These are phyloP conservation scores for Maniola jurtina DNA, from an alignment of 1,140 invertebrate species.

Conservation along the genomic window DNA sequence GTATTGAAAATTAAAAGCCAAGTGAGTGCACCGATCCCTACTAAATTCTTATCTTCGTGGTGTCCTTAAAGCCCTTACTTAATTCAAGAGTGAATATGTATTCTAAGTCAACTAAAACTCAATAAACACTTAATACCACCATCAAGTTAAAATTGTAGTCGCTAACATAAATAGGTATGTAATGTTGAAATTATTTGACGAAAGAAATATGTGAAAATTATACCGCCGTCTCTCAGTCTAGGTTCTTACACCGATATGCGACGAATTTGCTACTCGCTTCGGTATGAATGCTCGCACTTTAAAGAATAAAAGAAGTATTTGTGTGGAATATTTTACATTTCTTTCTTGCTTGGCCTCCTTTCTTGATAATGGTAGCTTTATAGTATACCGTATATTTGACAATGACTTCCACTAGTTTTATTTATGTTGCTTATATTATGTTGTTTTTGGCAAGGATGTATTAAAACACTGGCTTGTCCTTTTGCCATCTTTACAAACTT, in stretches of 20 bases:
- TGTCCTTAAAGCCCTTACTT: too few relatives aligned
- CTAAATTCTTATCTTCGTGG: too few relatives aligned
- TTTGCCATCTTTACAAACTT: too few relatives aligned
- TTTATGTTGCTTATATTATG: background rate
- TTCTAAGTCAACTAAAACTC: too few relatives aligned
- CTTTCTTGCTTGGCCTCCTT: constrained; percentile 14
- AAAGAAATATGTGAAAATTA: background rate
- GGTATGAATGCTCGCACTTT: constrained; percentile 15
- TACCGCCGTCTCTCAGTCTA: constrained; percentile 5
- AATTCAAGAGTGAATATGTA: too few relatives aligned
- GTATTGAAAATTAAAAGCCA: too few relatives aligned
- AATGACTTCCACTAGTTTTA: background rate
- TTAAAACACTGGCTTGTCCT: too few relatives aligned
- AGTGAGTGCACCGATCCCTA: too few relatives aligned
- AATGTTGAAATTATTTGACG: background rate
- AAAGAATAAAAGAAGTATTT: constrained; percentile 18
- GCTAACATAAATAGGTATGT: too few relatives aligned
- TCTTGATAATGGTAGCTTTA: constrained; percentile 9
- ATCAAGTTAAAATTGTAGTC: background rate
- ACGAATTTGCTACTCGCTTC: constrained; percentile 15
- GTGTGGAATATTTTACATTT: constrained; percentile 13
- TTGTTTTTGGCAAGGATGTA: background rate
- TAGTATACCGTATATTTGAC: constrained; percentile 3
- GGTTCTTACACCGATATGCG: constrained; percentile 14
- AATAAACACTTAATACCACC: too few relatives aligned